Evolutionary conservation across 2,888 invertebrate species (phyloP).

Genomic region (Euproctis similis): DNA sequence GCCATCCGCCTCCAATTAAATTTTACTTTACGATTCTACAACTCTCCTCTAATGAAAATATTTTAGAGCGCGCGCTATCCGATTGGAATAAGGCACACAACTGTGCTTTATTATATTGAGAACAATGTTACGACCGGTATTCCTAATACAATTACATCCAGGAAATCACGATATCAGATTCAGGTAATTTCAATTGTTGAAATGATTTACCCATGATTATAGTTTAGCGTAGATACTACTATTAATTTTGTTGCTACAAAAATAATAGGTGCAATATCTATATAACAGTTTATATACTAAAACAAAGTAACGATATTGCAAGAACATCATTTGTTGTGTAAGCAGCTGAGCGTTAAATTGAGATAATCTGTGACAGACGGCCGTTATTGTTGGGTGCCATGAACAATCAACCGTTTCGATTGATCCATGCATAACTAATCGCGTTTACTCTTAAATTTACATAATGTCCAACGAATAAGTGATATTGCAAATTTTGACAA

Average conservation of each 20-base stretch:
- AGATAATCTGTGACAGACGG: constrained; percentile 39
- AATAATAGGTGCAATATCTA: no score
- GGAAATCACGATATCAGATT: constrained; percentile 26
- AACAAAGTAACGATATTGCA: constrained; percentile 3
- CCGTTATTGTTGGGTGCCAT: constrained; percentile 44
- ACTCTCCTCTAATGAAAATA: constrained; percentile 46
- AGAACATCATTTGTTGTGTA: constrained; percentile 21
- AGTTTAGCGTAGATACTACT: constrained; percentile 9
- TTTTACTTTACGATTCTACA: constrained; percentile 46
- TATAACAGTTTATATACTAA: no score
- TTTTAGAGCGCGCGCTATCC: constrained; percentile 40
- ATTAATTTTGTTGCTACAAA: constrained; percentile 6
- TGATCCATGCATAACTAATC: constrained; percentile 55
- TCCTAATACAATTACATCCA: constrained; percentile 27
- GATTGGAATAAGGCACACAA: constrained; percentile 33
- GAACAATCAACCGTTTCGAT: constrained; percentile 36
- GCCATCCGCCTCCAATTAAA: constrained; percentile 56
- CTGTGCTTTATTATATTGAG: constrained; percentile 33
- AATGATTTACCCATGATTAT: constrained; percentile 14
- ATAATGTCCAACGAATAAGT: no score
- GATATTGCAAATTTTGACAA: no score
- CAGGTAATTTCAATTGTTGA: constrained; percentile 20
- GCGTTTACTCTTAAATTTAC: constrained; percentile 43
- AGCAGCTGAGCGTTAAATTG: constrained; percentile 37
- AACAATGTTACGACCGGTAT: constrained; percentile 30